Percentiles rank a stretch among this genome's conserved stretches.
Conservation (phyloP, 92 coral and sea anemone genomes). For the Zoanthus gigantus region DNA sequence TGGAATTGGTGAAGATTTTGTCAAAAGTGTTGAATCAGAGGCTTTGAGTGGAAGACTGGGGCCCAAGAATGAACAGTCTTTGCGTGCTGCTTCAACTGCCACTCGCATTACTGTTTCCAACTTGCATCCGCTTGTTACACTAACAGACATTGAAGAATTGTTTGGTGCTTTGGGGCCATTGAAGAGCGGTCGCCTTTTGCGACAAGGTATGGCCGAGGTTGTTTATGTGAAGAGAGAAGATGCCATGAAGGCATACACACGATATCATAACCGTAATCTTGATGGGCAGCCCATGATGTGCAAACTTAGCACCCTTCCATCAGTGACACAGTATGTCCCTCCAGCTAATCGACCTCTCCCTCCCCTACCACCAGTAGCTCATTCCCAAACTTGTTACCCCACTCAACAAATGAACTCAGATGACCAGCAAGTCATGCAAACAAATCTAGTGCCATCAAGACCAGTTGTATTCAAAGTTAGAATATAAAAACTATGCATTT, state of each 20-base stretch:
- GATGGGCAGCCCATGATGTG: slow-evolving; percentile 96
- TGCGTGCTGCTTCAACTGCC: slow-evolving; percentile 39
- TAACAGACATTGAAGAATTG: slow-evolving; percentile 84
- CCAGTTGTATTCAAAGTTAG: slow-evolving; percentile 92
- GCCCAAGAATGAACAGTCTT: slow-evolving; percentile 36
- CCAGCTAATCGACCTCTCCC: slow-evolving; percentile 71
- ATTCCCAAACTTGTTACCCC: slow-evolving; percentile 42
- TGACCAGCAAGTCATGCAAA: not conserved
- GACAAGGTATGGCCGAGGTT: slow-evolving; percentile 85
- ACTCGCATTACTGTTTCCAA: slow-evolving; percentile 83
- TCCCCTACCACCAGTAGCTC: slow-evolving; percentile 67
- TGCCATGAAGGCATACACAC: slow-evolving; percentile 73
- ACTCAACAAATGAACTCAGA: slow-evolving; percentile 40
- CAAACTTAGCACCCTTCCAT: slow-evolving; percentile 68
- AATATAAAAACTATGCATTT: slow-evolving; percentile 41
- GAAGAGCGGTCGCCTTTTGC: slow-evolving; percentile 82
- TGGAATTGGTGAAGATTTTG: not conserved
- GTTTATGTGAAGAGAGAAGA: slow-evolving; percentile 77
- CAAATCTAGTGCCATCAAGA: slow-evolving; percentile 40
- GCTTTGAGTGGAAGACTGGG: slow-evolving; percentile 70
- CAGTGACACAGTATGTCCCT: slow-evolving; percentile 66
- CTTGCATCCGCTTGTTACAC: slow-evolving; percentile 80
- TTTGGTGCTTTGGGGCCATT: slow-evolving; percentile 84
- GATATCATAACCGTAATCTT: slow-evolving; percentile 87
- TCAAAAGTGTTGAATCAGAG: slow-evolving; percentile 35